Percentiles rank a stretch among this genome's conserved stretches.
Conservation (phyloP, 2,888 invertebrate genomes). For the Meghimatium bilineatum region DNA sequence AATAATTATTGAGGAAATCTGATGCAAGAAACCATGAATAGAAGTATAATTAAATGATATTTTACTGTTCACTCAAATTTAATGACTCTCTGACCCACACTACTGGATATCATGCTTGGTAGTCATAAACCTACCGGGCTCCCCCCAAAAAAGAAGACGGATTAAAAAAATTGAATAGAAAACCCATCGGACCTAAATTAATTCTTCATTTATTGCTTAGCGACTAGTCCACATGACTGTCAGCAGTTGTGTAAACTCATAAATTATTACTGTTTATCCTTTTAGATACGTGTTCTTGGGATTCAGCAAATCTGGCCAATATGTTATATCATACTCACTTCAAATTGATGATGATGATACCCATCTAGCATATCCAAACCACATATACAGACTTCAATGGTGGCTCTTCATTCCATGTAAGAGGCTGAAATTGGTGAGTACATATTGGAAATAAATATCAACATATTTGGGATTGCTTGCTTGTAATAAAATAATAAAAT, state of each 20-base stretch:
- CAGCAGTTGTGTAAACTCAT: background rate
- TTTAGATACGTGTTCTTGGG: slow-evolving; percentile 93
- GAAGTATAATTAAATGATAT: too few species aligned
- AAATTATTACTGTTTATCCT: slow-evolving; percentile 10
- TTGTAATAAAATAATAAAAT: too few species aligned
- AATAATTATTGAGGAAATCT: too few species aligned
- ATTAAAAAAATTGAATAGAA: too few species aligned
- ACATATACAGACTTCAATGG: slow-evolving; percentile 83
- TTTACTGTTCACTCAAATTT: too few species aligned
- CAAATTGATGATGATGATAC: slow-evolving; percentile 77
- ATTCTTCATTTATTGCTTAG: background rate
- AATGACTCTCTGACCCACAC: too few species aligned
- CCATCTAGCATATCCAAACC: slow-evolving; percentile 71
- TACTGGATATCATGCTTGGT: too few species aligned
- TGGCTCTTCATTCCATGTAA: slow-evolving; percentile 82
- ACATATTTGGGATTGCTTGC: too few species aligned
- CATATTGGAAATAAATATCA: too few species aligned
- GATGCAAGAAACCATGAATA: too few species aligned
- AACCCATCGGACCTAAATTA: background rate
- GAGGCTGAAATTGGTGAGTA: slow-evolving; percentile 79
- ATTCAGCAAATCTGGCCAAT: slow-evolving; percentile 94
- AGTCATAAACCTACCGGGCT: too few species aligned
- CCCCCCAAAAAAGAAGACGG: too few species aligned
- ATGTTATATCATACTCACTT: slow-evolving; percentile 90
- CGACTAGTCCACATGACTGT: background rate